Percentiles rank a stretch among this genome's conserved stretches.
phyloP scores from a whole-genome alignment of 35 echinoderm and acorn worm genomes.

The Ptychodera flava region DNA sequence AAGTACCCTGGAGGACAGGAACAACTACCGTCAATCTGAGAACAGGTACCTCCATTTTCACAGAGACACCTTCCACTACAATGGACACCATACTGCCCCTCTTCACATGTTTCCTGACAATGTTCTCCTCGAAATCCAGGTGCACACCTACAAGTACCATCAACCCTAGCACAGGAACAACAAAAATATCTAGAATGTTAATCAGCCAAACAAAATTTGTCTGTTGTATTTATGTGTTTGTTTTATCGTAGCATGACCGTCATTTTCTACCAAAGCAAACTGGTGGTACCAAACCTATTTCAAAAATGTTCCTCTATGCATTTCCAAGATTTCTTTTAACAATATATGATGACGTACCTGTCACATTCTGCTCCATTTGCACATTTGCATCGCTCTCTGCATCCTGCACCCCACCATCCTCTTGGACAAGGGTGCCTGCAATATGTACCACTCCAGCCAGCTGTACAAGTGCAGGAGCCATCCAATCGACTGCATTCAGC shows the following conservation, averaged over 20 bases:
- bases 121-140: slow-evolving; percentile 55
- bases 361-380: slow-evolving; percentile 57
- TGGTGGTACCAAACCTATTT: too few relatives aligned
- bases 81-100: slow-evolving; percentile 39
- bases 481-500: slow-evolving; percentile 43
- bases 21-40: slow-evolving; percentile 20
- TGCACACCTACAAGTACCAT: slow-evolving; percentile 60
- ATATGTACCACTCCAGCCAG: slow-evolving; percentile 56
- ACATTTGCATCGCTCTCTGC: slow-evolving; percentile 56
- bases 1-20: slow-evolving; percentile 44
- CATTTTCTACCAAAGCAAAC: too few relatives aligned
- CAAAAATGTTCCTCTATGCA: too few relatives aligned
- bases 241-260: too few relatives aligned
- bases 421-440: slow-evolving; percentile 39
- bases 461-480: slow-evolving; percentile 56
- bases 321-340: too few relatives aligned
- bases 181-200: too few relatives aligned
- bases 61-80: not conserved
- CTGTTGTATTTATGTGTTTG: too few relatives aligned
- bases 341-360: not conserved
- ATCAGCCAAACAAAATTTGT: too few relatives aligned
- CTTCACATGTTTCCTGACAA: slow-evolving; percentile 36
- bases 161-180: too few relatives aligned
- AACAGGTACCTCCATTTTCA: not conserved
- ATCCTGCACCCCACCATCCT: slow-evolving; percentile 49